These are phyloP conservation scores for Thecocarcelia acutangulata DNA, from an alignment of 2,888 invertebrate species.

Conservation along the genomic window DNA sequence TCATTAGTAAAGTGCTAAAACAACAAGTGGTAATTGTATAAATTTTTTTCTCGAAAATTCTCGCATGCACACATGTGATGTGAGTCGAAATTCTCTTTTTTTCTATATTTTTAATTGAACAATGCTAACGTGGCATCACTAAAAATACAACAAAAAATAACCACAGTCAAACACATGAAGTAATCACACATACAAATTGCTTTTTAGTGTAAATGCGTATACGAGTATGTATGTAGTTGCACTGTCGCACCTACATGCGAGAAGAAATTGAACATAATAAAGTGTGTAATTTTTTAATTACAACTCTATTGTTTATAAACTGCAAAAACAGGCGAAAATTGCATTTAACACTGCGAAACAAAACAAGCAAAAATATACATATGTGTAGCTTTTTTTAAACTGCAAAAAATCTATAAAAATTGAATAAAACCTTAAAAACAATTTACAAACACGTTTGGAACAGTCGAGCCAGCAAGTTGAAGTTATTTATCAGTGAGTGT, in stretches of 20 bases:
- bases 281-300: slow-evolving; percentile 62
- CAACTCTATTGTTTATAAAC: slow-evolving; percentile 55
- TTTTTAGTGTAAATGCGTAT: background rate
- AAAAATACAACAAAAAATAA: slow-evolving; percentile 3
- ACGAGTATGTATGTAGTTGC: background rate
- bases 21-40: slow-evolving; percentile 51
- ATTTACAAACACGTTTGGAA: slow-evolving; percentile 48
- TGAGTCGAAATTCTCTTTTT: slow-evolving; percentile 4
- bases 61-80: background rate
- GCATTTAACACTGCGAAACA: slow-evolving; percentile 18
- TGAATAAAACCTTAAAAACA: slow-evolving; percentile 51
- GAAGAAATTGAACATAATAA: slow-evolving; percentile 46
- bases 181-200: background rate
- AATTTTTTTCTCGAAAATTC: slow-evolving; percentile 15
- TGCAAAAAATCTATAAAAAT: slow-evolving; percentile 63
- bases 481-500: slow-evolving; percentile 32
- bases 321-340: slow-evolving; percentile 39
- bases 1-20: slow-evolving; percentile 51
- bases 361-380: background rate
- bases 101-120: slow-evolving; percentile 46
- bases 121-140: slow-evolving; percentile 45
- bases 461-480: slow-evolving; percentile 47
- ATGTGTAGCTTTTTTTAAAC: background rate
- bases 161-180: slow-evolving; percentile 2
- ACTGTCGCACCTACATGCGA: background rate